A percentile compares a stretch with the other conserved stretches of the same genome.
These are phyloP conservation scores for Streblospio benedicti DNA, from an alignment of 1,140 invertebrate genomes.

Conservation along the genomic window DNA sequence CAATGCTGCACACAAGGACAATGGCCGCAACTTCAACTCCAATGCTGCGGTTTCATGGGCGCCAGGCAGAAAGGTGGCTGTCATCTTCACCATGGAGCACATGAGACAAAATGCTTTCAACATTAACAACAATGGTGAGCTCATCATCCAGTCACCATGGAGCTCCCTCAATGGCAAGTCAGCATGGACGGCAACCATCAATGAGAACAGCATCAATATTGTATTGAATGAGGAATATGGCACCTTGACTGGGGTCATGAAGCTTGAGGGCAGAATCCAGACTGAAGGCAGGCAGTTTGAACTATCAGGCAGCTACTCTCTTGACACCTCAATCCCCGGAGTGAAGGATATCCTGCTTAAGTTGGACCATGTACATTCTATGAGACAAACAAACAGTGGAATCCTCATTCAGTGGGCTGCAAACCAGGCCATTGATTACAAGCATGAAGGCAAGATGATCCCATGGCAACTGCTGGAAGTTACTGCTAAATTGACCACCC, in stretches of 20 bases:
- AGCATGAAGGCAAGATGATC: neutral
- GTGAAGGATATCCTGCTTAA: neutral
- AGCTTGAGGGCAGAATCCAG: neutral
- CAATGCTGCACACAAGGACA: conserved; percentile 7
- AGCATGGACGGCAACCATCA: conserved; percentile 2
- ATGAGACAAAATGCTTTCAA: neutral
- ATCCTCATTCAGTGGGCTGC: neutral
- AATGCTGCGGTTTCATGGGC: neutral
- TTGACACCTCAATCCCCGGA: no score
- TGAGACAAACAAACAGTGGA: neutral
- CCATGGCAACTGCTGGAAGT: neutral
- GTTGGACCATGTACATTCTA: neutral
- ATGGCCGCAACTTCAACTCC: neutral
- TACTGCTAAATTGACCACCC: neutral
- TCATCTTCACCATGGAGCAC: neutral
- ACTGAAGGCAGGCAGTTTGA: no score
- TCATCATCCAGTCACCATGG: neutral
- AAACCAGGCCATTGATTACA: neutral
- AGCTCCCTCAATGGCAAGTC: neutral
- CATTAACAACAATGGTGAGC: conserved; percentile 1
- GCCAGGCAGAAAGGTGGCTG: neutral
- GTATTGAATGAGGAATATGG: no score
- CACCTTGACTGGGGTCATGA: no score
- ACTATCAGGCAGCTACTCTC: no score
- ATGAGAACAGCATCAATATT: conserved; percentile 2